Evolutionary conservation across 2,113 vertebrate genomes (phyloP), one percentile per base, ranked within the genome.

Genomic region (Nothoprocta pentlandii): DNA sequence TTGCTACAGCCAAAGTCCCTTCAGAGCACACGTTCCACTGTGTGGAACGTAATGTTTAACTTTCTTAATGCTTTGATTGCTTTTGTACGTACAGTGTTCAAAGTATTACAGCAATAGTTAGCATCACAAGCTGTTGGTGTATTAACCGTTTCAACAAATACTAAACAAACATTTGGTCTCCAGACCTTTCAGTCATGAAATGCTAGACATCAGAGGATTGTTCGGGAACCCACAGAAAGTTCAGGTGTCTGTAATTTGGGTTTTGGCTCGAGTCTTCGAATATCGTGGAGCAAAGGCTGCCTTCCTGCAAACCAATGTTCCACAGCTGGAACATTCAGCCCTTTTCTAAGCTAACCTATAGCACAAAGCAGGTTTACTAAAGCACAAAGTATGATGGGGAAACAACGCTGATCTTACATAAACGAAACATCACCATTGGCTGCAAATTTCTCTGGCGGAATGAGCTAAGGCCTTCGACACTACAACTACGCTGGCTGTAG

Each of bases 91-190:
- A 82, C 69, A 87, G 98, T 97, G 97, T 97, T 97, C 95, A 94
- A 98, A 98, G 98, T 99, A 99, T 99, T 98, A 98, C 98, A 99
- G 99, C 99, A 99, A 99, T 99, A 99, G 98, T 98, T 68, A 97
- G 94, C 94, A 94, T 94, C 94, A 53, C 80, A 9, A 95, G 67
- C 96, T 95, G 70, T 92, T 95, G 95, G 87, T 82, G 88, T 94
- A 49, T 69, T 93, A 61, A 61, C 80, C 92, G 10, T 95, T 90
- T 86, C 95, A 89, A 95, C 92, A 93, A 94, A 91, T 46, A 86
- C 82, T 76, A 42, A 74, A 92, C 25, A 76, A 47, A 87, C 70
- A 67, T 54, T 9, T 85, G 47, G 41, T 54, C 59, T 82, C 85
- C 78, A 76, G 56, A 79, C 61, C 58, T 64, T 94, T 28, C 44